Base-by-base conservation (phyloP, 1,140 invertebrate species). In the Gryon sp. region DNA sequence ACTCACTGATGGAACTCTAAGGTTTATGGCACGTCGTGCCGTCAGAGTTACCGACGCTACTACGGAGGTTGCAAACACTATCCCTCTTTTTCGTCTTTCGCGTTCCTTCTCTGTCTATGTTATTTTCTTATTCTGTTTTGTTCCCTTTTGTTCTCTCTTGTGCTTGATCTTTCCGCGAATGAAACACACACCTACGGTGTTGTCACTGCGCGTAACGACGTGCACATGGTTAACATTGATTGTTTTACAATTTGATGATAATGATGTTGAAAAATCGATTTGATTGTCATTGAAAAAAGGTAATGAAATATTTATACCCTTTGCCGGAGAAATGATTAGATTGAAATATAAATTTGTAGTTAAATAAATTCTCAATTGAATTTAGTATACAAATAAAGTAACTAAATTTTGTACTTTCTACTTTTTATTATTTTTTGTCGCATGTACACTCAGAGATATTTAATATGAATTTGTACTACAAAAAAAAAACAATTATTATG, bases 11-110 rank as follows among this genome's bases (percentile, higher is more conserved):
- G 85, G 83, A 87, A 80, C 83, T n/a, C 83, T 82, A 85, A 86
- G 83, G 82, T 87, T 87, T 87, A 87, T 84, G 85, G 85, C 84
- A 83, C 85, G 83, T 83, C 84, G 82, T n/a, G 72, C 76, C 79
- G 76, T 72, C 82, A 60, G 81, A 86, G 81, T 85, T 84, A 85
- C 83, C 79, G 81, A 86, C 83, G 83, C 84, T 87, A 86, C 85
- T 81, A 84, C 60, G 62, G 72, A 68, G 70, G 72, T 74, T 79
- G 53, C 52, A 32, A 59, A 48, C 41, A 73, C 60, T 68, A 20
- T 73, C 41, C 41, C 38, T 52, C 52, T 40, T 15, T 43, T 12
- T 43, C 18, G 4, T 20, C 36, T 30, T 4, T 45, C 43, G 22
- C 48, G 36, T 46, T 26, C 50, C 22, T n/a, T 26, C 41, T 55